A percentile compares a stretch with the other conserved stretches of the same genome.
phyloP scores from a whole-genome alignment of 2,888 invertebrate species.

The Diadegma fenestrale region DNA sequence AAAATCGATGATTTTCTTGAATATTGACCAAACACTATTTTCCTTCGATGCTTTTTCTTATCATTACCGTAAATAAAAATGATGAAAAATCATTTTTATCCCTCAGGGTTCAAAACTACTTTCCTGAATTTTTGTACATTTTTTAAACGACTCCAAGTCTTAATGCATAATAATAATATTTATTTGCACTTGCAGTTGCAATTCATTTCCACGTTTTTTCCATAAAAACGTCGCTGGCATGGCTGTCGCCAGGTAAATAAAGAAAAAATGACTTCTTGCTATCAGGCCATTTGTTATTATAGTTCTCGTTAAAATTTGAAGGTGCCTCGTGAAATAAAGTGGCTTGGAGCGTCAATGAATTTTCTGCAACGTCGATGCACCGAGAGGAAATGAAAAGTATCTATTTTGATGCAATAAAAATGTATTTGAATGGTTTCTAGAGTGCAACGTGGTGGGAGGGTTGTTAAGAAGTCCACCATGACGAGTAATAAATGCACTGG shows the following conservation, averaged over 20 bases:
- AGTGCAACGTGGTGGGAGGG: slow-evolving; percentile 2
- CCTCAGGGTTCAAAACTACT: no score
- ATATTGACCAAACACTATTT: no score
- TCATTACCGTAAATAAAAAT: no score
- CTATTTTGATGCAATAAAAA: slow-evolving; percentile 15
- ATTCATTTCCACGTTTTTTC: neutral
- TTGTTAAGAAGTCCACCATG: neutral
- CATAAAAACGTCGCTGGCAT: neutral
- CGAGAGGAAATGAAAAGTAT: neutral
- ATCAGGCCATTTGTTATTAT: neutral
- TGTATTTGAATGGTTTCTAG: slow-evolving; percentile 6
- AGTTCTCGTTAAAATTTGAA: neutral
- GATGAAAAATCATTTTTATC: no score
- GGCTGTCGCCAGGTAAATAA: neutral
- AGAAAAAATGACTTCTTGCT: neutral
- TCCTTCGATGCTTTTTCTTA: no score
- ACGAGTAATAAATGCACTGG: slow-evolving; percentile 30
- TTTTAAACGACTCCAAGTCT: no score
- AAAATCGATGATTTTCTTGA: neutral
- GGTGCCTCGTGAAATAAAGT: neutral
- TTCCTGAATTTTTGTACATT: no score
- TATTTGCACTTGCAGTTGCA: neutral
- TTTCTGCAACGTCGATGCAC: neutral
- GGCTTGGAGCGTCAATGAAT: neutral
- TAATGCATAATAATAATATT: no score